These are phyloP conservation scores for Metallyticus violacea DNA, from an alignment of 2,888 invertebrate species.

Conservation along the genomic window DNA sequence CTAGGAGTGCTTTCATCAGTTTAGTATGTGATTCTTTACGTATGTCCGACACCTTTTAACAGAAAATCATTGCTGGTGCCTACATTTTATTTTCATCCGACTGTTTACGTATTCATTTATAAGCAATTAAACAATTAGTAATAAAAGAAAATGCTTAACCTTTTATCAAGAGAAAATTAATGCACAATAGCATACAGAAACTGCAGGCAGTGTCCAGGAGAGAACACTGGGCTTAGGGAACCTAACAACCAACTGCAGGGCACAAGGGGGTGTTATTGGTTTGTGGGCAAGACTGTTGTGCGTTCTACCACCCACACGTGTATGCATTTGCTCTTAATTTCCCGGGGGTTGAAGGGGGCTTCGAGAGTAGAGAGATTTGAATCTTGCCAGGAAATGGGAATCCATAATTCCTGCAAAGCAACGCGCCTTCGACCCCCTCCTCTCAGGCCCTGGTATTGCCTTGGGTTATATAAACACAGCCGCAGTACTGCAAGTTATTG, in stretches of 20 bases:
- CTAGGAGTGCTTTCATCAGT: too few species aligned
- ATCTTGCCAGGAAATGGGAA: slow-evolving; percentile 29
- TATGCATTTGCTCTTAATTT: slow-evolving; percentile 3
- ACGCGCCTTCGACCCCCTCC: background rate
- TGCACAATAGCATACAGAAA: background rate
- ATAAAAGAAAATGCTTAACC: too few species aligned
- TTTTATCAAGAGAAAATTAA: too few species aligned
- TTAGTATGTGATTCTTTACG: too few species aligned
- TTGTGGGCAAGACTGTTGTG: background rate
- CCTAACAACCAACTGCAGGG: background rate
- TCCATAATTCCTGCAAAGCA: slow-evolving; percentile 24
- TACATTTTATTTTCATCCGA: too few species aligned
- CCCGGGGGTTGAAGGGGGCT: slow-evolving; percentile 4
- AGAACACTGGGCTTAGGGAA: background rate
- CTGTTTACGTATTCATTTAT: too few species aligned
- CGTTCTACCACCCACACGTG: background rate
- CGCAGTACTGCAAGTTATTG: background rate
- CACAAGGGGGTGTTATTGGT: slow-evolving; percentile 2
- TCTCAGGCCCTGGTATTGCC: too few species aligned
- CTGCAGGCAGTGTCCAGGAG: too few species aligned
- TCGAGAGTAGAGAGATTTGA: background rate
- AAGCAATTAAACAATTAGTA: too few species aligned
- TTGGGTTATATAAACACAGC: background rate
- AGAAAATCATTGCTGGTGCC: too few species aligned
- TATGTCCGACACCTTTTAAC: too few species aligned